These are phyloP conservation scores for Mus spicilegus DNA, from an alignment of 2,113 vertebrate genomes.

Conservation along the genomic window DNA sequence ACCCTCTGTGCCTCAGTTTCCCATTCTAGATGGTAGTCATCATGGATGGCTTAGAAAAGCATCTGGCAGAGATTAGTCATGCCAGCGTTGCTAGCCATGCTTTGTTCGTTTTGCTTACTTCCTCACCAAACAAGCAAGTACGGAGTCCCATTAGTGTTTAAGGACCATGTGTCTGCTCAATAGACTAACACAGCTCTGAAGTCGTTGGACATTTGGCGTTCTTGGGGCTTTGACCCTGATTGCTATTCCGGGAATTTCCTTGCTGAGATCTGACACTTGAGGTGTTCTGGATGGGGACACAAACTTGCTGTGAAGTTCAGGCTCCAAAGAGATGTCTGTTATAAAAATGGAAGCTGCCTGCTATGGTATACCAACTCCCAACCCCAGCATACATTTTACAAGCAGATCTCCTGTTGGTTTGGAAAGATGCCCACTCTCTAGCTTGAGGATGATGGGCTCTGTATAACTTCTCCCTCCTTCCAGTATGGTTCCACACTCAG, in stretches of 20 bases:
- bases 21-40: too few relatives aligned
- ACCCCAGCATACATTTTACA: not conserved
- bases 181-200: rapidly evolving
- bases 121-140: rapidly evolving
- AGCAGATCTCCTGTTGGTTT: rapidly evolving
- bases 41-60: rapidly evolving
- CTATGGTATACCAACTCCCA: rapidly evolving
- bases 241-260: rapidly evolving
- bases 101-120: rapidly evolving
- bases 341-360: rapidly evolving
- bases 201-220: rapidly evolving
- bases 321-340: rapidly evolving
- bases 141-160: rapidly evolving
- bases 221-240: rapidly evolving
- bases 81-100: rapidly evolving
- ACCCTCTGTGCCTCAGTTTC: rapidly evolving
- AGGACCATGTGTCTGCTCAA: rapidly evolving
- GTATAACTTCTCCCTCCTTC: too few relatives aligned
- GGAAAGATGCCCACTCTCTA: rapidly evolving
- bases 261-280: too few relatives aligned
- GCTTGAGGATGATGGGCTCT: not conserved
- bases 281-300: rapidly evolving
- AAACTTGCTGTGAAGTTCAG: rapidly evolving
- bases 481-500: rapidly evolving
- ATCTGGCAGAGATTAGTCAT: rapidly evolving